These are phyloP conservation scores for Chloroceryle aenea DNA, from an alignment of 2,113 vertebrate species.

Conservation along the genomic window DNA sequence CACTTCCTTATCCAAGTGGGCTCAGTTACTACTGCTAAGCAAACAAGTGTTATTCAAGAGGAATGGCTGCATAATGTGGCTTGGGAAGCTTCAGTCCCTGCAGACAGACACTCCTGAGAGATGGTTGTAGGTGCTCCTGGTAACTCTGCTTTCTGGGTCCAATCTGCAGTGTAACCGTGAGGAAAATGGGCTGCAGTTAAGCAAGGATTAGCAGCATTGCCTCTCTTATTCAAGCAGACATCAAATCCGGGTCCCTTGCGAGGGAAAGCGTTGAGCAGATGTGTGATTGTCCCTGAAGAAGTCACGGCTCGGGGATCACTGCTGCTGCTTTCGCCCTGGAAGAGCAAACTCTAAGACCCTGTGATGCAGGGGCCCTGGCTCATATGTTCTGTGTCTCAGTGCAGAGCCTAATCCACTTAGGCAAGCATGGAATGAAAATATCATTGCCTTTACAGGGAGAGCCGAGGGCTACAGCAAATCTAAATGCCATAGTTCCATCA, in stretches of 20 bases:
- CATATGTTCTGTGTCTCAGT: not conserved
- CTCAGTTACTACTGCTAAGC: not conserved
- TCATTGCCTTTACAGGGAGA: conserved; percentile 13
- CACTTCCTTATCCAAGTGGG: not conserved
- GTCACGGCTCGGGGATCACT: not conserved
- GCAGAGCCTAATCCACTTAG: conserved; percentile 61
- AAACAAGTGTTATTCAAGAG: not conserved
- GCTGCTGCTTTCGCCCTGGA: not conserved
- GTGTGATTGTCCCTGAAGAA: not conserved
- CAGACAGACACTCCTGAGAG: not conserved
- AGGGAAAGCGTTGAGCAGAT: not conserved
- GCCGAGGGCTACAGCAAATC: conserved; percentile 47
- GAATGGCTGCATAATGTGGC: not conserved
- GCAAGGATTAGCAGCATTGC: not conserved
- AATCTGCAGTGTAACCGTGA: not conserved
- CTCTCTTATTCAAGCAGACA: not conserved
- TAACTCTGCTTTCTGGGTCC: not conserved
- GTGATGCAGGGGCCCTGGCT: not conserved
- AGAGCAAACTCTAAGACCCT: not conserved
- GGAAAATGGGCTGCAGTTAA: not conserved
- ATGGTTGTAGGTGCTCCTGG: fast-evolving
- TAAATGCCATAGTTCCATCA: conserved; percentile 34
- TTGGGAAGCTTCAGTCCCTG: not conserved
- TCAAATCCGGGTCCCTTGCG: not conserved
- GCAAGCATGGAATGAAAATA: conserved; percentile 46